Evolutionary conservation across 1,140 invertebrate species (phyloP), one percentile per base, ranked within the genome.

Genomic region (Frieseomelitta varia): DNA sequence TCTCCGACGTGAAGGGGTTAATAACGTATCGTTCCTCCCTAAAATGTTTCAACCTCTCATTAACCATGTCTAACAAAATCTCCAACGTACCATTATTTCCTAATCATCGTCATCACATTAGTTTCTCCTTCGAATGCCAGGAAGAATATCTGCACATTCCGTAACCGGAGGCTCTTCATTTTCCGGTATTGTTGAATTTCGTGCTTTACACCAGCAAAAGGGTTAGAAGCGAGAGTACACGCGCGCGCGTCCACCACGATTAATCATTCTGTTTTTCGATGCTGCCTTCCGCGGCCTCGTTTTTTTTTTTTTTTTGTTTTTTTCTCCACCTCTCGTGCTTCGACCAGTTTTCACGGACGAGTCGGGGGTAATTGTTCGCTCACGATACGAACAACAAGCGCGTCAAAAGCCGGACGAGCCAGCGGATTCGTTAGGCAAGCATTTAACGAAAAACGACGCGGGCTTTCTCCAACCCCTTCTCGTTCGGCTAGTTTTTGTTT

Each of bases 351-450:
- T 88, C 84, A 89, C 73, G 80, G 65, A 79, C 81, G 73, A 85
- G 75, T 84, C 81, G 78, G 87, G 88, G 89, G 86, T 91, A 92
- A 92, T 92, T 92, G 91, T 92, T 90, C 91, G 82, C 39, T 68
- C 73, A 69, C 71, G 71, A 78, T 84, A 75, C 85, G 83, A 88
- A 91, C 88, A 90, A 92, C 91, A 90, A 89, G 82, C 84, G 76
- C 88, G 87, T 91, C 87, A 92, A 92, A 92, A 82, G 80, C 87
- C 86, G 90, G 85, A 86, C 88, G 81, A 87, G 81, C 55, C 87
- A 73, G 79, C 75, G 88, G 86, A 91, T 91, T 91, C 90, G 92
- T 91, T 92, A 92, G 87, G 86, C 84, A 85, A 85, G 81, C 79
- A 91, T 92, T 92, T 92, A 92, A 88, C 84, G 88, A 91, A 91